phyloP scores from a whole-genome alignment of 2,113 vertebrate genomes.

The Grammomys dolichurus region DNA sequence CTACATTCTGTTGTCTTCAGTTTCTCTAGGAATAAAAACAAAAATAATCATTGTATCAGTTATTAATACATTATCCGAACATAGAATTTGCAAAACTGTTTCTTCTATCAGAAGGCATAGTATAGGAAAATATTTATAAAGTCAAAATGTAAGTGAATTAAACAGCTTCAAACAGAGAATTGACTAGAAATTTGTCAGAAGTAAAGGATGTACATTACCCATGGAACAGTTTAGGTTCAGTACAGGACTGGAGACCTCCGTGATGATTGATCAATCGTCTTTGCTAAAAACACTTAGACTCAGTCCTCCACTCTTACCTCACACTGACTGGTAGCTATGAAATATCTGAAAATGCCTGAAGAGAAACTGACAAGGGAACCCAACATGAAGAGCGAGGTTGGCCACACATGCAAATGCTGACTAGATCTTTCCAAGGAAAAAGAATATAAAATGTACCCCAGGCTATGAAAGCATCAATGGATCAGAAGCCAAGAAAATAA shows the following conservation, averaged over 20 bases:
- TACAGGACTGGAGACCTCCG: constrained; percentile 44
- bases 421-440: constrained; percentile 76
- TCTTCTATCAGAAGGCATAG: background rate
- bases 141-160: background rate
- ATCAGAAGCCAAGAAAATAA: constrained; percentile 65
- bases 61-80: background rate
- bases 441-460: constrained; percentile 69
- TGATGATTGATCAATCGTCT: constrained; percentile 45
- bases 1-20: background rate
- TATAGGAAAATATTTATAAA: background rate
- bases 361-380: constrained; percentile 63
- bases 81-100: background rate
- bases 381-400: constrained; percentile 53
- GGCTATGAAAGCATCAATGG: constrained; percentile 68
- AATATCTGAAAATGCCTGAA: constrained; percentile 85
- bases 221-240: background rate
- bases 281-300: constrained; percentile 76
- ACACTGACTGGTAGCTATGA: constrained; percentile 74
- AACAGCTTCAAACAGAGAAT: background rate
- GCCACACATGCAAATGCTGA: constrained; percentile 58
- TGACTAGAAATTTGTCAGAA: background rate
- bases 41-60: background rate
- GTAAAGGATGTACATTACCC: background rate
- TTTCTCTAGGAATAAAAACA: background rate
- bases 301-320: constrained; percentile 59